phyloP scores from a whole-genome alignment of 2,888 invertebrate genomes.

The Phanerotoma sp. region DNA sequence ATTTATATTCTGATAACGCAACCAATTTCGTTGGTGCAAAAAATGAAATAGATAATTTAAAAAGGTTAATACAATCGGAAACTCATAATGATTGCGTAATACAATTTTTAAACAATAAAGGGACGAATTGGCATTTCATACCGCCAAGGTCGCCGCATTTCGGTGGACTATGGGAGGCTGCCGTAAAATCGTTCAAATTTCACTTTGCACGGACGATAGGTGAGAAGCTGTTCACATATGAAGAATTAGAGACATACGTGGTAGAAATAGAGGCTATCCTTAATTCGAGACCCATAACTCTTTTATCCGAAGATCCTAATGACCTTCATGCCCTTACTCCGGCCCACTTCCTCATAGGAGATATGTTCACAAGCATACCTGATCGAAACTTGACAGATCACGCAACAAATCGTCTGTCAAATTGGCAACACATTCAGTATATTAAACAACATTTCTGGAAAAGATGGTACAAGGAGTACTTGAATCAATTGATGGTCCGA shows the following conservation, averaged over 20 bases:
- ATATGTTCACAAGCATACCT: too few species aligned
- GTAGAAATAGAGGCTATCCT: conserved; percentile 25
- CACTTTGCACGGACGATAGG: conserved; percentile 23
- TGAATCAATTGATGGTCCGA: conserved; percentile 36
- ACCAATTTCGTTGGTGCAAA: conserved; percentile 30
- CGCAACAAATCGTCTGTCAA: conserved; percentile 33
- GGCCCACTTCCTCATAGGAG: conserved; percentile 43
- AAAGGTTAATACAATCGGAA: conserved; percentile 15
- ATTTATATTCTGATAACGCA: conserved; percentile 26
- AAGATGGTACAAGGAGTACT: conserved; percentile 36
- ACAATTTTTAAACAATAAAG: not conserved
- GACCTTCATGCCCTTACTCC: conserved; percentile 28
- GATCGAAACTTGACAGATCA: conserved; percentile 24
- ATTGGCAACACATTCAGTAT: conserved; percentile 34
- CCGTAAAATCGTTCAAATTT: conserved; percentile 28
- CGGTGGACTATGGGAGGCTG: conserved; percentile 29
- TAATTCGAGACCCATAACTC: conserved; percentile 24
- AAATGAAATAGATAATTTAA: conserved; percentile 23
- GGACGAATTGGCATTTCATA: too few species aligned
- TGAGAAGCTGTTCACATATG: conserved; percentile 16
- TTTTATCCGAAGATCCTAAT: conserved; percentile 25
- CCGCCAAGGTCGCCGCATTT: conserved; percentile 26
- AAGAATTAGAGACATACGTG: conserved; percentile 20
- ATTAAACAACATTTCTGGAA: conserved; percentile 37
- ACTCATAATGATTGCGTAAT: conserved; percentile 8